Percentiles rank a stretch among this genome's conserved stretches.
Evolutionary conservation across 2,888 invertebrate genomes (phyloP).

Genomic region (Gortyna flavago): DNA sequence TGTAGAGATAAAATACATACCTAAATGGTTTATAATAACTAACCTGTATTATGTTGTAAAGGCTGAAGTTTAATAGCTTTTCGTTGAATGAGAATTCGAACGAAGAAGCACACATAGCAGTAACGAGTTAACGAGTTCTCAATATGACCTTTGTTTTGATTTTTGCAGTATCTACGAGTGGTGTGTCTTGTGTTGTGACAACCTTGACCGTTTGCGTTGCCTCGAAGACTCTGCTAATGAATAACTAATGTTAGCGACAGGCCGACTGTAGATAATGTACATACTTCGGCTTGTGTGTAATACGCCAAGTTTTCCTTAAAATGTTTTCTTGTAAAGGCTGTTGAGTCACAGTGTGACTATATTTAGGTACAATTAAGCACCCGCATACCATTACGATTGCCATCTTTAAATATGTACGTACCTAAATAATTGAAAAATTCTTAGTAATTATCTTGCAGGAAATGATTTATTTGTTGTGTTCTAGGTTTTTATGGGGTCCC

Average conservation of each 20-base stretch:
- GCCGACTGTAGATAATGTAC: slow-evolving; percentile 34
- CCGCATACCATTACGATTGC: slow-evolving; percentile 42
- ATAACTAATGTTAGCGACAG: slow-evolving; percentile 62
- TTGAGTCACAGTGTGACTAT: slow-evolving; percentile 35
- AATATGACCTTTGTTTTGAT: slow-evolving; percentile 75
- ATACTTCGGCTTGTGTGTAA: slow-evolving; percentile 38
- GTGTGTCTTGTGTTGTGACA: slow-evolving; percentile 71
- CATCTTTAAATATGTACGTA: slow-evolving; percentile 26
- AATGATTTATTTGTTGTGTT: slow-evolving; percentile 14
- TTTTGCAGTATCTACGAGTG: slow-evolving; percentile 73
- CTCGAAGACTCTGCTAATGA: slow-evolving; percentile 66
- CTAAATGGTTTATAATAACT: slow-evolving; percentile 3
- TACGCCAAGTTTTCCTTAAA: slow-evolving; percentile 55
- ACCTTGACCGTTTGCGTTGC: slow-evolving; percentile 75
- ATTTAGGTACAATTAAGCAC: slow-evolving; percentile 47
- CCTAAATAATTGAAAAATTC: slow-evolving; percentile 28
- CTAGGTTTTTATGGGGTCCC: background rate
- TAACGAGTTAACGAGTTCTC: slow-evolving; percentile 65
- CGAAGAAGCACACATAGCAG: slow-evolving; percentile 30
- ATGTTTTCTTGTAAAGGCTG: slow-evolving; percentile 47
- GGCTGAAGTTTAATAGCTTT: slow-evolving; percentile 41
- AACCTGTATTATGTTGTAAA: slow-evolving; percentile 19
- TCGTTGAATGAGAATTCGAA: slow-evolving; percentile 47
- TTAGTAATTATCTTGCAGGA: slow-evolving; percentile 23
- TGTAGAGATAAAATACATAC: background rate